Evolutionary conservation across 2,113 vertebrate species (phyloP).

Genomic region (Verasper variegatus): DNA sequence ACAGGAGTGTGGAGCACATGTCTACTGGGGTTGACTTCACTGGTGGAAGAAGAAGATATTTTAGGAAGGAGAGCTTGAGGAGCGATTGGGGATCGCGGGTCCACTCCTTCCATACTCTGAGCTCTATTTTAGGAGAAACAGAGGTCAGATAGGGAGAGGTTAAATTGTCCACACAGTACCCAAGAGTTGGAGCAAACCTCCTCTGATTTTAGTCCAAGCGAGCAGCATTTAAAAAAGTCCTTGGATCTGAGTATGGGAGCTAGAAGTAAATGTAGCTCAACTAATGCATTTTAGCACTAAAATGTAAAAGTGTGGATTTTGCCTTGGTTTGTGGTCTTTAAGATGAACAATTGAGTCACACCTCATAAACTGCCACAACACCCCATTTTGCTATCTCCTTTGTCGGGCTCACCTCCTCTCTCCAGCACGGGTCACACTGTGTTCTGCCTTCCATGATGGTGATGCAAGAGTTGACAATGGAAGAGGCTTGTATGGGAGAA

Average conservation of each 20-base stretch:
- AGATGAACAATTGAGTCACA: not conserved
- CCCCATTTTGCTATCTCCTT: not conserved
- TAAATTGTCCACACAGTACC: not conserved
- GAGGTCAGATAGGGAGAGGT: not conserved
- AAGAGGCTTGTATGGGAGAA: slow-evolving; percentile 49
- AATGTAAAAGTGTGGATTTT: not conserved
- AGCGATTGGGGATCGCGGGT: slow-evolving; percentile 40
- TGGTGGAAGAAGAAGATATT: slow-evolving; percentile 22
- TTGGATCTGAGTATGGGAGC: not conserved
- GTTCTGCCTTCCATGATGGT: slow-evolving; percentile 55
- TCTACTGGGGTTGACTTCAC: slow-evolving; percentile 45
- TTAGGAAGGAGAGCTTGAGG: slow-evolving; percentile 55
- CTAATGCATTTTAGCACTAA: not conserved
- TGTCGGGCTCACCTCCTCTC: slow-evolving; percentile 74
- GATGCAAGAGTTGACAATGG: not conserved
- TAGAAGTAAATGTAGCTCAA: not conserved
- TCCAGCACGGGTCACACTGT: not conserved
- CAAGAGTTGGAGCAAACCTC: not conserved
- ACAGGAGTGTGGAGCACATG: slow-evolving; percentile 67
- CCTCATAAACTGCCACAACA: not conserved
- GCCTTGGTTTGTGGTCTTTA: not conserved
- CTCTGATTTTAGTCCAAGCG: not conserved
- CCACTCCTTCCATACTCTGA: slow-evolving; percentile 53
- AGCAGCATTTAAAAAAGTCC: too few species aligned
- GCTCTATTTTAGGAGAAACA: slow-evolving; percentile 49